phyloP scores from a whole-genome alignment of 2,113 vertebrate species.

The Nesoenas mayeri region DNA sequence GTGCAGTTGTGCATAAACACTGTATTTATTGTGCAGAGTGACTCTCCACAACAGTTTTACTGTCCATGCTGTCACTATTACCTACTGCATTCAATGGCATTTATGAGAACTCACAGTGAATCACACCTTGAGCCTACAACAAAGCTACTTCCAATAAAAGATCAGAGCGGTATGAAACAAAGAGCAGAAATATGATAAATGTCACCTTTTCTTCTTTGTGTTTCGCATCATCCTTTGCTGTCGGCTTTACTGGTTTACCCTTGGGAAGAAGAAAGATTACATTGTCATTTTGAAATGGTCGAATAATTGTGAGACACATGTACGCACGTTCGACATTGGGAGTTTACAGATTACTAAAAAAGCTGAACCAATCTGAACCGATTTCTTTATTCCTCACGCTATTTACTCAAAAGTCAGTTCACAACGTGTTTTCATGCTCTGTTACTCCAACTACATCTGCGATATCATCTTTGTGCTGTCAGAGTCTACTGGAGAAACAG shows the following conservation, averaged over 20 bases:
- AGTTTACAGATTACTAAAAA: not conserved
- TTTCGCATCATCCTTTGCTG: not conserved
- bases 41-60: not conserved
- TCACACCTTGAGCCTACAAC: not conserved
- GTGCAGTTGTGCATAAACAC: not conserved
- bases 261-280: slow-evolving; percentile 29
- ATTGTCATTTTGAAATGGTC: not conserved
- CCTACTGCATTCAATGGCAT: not conserved
- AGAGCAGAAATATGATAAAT: not conserved
- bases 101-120: not conserved
- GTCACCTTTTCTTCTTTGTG: slow-evolving; percentile 67
- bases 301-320: not conserved
- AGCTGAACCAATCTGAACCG: rapidly evolving
- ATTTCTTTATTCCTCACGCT: not conserved
- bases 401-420: not conserved
- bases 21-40: not conserved
- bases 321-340: not conserved
- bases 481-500: not conserved
- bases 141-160: not conserved
- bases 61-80: not conserved
- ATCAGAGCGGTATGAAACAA: not conserved
- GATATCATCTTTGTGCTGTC: not conserved
- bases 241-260: slow-evolving; percentile 60
- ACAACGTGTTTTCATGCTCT: not conserved
- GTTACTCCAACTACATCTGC: rapidly evolving